Conservation (phyloP, 2,113 vertebrate species). For the Narcine bancroftii region DNA sequence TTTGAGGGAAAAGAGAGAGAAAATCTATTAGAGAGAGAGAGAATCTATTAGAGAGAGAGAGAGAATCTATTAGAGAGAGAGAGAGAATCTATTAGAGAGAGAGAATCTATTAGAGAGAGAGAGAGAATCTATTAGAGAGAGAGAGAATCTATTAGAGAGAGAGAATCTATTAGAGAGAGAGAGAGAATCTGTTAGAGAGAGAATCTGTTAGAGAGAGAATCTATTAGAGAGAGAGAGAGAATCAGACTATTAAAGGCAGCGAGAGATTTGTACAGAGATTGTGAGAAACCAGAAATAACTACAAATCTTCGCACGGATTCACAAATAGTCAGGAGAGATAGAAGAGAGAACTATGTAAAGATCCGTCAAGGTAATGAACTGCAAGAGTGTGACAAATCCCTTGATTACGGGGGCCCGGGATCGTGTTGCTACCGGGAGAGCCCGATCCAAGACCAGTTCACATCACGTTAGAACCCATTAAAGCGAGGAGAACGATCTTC, state of each 20-base stretch:
- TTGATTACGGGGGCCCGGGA: neutral
- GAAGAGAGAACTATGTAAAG: neutral
- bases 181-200: neutral
- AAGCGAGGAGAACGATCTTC: no score
- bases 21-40: constrained; percentile 13
- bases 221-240: constrained; percentile 5
- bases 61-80: neutral
- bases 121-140: neutral
- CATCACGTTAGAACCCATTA: no score
- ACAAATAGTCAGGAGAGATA: neutral
- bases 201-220: neutral
- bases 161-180: constrained; percentile 15
- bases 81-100: neutral
- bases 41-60: neutral
- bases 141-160: no score
- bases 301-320: neutral
- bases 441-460: no score
- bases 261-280: neutral
- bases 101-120: neutral
- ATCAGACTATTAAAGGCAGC: neutral
- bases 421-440: no score
- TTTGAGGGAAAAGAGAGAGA: constrained; percentile 3
- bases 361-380: neutral
- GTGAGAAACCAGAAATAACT: neutral
- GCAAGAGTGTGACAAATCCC: neutral